Percentiles rank a stretch among this genome's conserved stretches.
Evolutionary conservation across 2,888 invertebrate species (phyloP).

Genomic region (Pocota personata): DNA sequence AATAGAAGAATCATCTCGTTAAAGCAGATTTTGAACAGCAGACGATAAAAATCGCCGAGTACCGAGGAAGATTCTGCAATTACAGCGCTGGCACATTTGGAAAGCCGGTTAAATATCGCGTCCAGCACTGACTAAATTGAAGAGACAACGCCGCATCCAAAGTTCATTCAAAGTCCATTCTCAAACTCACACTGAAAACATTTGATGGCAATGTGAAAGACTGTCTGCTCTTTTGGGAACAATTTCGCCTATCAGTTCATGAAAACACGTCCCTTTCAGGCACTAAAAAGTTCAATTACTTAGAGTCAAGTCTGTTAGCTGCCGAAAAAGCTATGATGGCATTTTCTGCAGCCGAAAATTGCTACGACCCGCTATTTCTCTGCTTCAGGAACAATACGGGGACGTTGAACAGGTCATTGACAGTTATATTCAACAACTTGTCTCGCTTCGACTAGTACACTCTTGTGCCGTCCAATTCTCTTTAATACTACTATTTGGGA

Average conservation of each 20-base stretch:
- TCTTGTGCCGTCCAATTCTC: no score
- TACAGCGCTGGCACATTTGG: not conserved
- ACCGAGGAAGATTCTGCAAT: constrained; percentile 22
- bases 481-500: no score
- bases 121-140: not conserved
- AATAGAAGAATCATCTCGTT: not conserved
- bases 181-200: not conserved
- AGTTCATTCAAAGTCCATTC: no score
- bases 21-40: constrained; percentile 15
- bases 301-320: not conserved
- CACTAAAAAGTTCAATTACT: not conserved
- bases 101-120: constrained; percentile 6
- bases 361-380: constrained; percentile 15
- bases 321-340: not conserved
- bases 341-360: not conserved
- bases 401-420: constrained; percentile 10
- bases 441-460: constrained; percentile 11
- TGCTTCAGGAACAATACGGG: constrained; percentile 12
- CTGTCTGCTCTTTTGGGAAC: not conserved
- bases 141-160: not conserved
- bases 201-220: no score
- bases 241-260: not conserved
- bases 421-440: constrained; percentile 17
- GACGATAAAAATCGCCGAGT: constrained; percentile 8
- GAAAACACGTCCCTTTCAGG: constrained; percentile 1